Percentiles rank a stretch among this genome's conserved stretches.
Conservation (phyloP, 2,797 vertebrate species). For the Aplochiton taeniatus region DNA sequence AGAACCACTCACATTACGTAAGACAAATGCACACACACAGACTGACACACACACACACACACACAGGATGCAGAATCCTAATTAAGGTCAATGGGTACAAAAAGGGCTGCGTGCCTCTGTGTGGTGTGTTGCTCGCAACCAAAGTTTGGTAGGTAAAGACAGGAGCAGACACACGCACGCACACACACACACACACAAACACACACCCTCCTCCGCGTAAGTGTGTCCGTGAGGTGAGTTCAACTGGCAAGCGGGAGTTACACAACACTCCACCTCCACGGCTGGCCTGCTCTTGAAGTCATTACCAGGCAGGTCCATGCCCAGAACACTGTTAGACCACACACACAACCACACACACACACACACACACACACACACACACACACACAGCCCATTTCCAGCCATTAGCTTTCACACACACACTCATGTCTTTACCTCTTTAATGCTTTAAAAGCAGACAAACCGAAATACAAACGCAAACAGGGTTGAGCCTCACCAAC, state of each 20-base stretch:
- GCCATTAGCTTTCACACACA: neutral
- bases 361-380: neutral
- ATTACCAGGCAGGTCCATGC: conserved; percentile 42
- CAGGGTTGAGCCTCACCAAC: no score
- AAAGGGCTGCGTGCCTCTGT: conserved; percentile 11
- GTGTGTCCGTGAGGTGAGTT: neutral
- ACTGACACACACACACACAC: conserved; percentile 21
- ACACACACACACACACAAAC: neutral
- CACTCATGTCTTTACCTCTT: conserved; percentile 7
- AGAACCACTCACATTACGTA: conserved; percentile 65
- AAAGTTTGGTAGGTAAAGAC: neutral
- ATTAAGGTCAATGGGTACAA: conserved; percentile 33
- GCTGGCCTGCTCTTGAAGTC: conserved; percentile 36
- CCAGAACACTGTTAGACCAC: conserved; percentile 28
- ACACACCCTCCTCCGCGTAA: neutral
- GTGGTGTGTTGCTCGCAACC: neutral
- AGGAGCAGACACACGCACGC: neutral
- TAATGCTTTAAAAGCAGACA: no score
- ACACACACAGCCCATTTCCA: neutral
- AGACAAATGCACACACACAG: conserved; percentile 39
- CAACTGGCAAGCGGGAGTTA: neutral
- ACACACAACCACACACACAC: conserved; percentile 8
- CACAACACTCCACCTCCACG: conserved; percentile 16
- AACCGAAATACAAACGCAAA: no score
- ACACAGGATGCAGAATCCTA: conserved; percentile 28